Base-by-base conservation (phyloP, 2,113 vertebrate species). In the Phaetusa simplex region DNA sequence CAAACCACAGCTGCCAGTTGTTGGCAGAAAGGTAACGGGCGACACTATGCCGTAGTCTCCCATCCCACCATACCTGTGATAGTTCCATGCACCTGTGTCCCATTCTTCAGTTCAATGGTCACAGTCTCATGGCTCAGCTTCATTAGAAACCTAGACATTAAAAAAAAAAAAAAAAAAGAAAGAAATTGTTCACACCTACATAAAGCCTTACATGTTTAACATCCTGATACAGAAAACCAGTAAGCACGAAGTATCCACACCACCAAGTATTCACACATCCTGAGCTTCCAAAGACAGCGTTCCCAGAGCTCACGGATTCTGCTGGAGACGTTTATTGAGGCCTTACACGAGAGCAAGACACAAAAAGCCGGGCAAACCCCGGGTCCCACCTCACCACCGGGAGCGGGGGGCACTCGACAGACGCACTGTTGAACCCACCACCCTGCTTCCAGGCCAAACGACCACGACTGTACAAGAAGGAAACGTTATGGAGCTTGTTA, bases 121-220 rank as follows among this genome's bases (percentile, higher is more conserved):
- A 99, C 99, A 12, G 99, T 99, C 98, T 99, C 99, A 49, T 99
- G 99, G 96, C 99, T 99, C 98, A 99, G 97, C 96, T 99, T 99
- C 99, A 99, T 99, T 91, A 99, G 98, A 99, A 99, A 99, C 86
- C 99, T 99, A 81, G n/a, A 21, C 72, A 71, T 91, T 22, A 59
- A 95, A 79, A 18, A 23, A 7, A 18, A 40, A 40, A 19, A 19
- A 4, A 3, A 2, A 14, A 15, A 34, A 36, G 9, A 34, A 24
- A 30, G 9, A 34, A 24, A 30, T 6, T 20, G 20, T 50, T 66
- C 24, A n/a, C 10, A 53, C n/a, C 16, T n/a, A 17, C 16, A 3
- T 2, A 9, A 36, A 58, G 14, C 47, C 50, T 17, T 14, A 8
- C 2, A 1, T 0, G 8, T 0, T 7, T 3, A 8, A 12, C 12